Evolutionary conservation across 2,113 vertebrate genomes (phyloP).

Genomic region (Paradoxurus hermaphroditus): DNA sequence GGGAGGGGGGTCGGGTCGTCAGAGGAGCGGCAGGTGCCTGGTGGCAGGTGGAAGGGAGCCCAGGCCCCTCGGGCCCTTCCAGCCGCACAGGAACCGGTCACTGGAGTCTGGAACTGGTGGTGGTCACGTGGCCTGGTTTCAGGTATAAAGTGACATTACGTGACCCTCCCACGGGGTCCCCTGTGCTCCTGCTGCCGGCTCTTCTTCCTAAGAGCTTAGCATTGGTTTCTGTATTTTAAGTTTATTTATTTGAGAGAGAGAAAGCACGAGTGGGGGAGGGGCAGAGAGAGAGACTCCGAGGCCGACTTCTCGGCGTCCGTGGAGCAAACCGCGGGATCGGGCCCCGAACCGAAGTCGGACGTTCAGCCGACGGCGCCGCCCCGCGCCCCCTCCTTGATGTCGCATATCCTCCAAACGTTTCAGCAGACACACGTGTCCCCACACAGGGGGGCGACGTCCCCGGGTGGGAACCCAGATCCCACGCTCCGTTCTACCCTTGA

Average conservation of each 20-base stretch:
- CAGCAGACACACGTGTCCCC: no score
- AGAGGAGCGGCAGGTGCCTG: background rate
- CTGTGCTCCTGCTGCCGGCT: background rate
- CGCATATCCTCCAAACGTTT: no score
- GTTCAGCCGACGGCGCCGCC: no score
- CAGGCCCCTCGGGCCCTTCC: no score
- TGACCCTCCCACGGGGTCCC: background rate
- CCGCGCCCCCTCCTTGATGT: no score
- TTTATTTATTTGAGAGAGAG: no score
- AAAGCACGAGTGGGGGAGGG: no score
- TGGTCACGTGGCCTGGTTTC: background rate
- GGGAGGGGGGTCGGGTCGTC: background rate
- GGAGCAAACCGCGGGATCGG: no score
- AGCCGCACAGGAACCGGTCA: background rate
- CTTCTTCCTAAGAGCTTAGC: background rate
- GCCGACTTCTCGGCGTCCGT: no score
- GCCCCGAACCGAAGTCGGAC: no score
- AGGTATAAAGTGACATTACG: background rate
- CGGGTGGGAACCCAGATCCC: background rate
- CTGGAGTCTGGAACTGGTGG: background rate
- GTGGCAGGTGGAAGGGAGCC: background rate
- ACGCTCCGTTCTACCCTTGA: background rate
- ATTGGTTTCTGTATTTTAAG: fast-evolving
- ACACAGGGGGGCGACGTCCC: no score
- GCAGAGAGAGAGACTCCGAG: no score